phyloP scores from a whole-genome alignment of 2,113 vertebrate genomes.

The Lichenostomus cassidix region DNA sequence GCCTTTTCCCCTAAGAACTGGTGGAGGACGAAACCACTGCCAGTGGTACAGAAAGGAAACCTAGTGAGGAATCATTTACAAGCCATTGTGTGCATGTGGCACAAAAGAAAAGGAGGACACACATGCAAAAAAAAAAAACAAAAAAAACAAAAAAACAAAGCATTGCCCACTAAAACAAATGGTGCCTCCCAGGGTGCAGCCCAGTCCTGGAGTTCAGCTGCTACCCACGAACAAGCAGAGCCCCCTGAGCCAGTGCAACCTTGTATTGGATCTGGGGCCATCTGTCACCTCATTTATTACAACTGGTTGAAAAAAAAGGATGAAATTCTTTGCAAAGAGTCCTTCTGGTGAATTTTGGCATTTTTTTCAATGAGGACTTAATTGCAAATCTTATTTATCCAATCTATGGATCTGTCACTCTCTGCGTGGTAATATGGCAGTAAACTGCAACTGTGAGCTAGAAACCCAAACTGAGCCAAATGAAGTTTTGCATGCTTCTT shows the following conservation, averaged over 20 bases:
- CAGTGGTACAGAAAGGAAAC: not conserved
- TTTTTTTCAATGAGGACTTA: constrained; percentile 24
- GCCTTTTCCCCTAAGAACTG: constrained; percentile 8
- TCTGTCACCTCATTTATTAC: constrained; percentile 55
- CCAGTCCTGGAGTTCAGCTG: constrained; percentile 57
- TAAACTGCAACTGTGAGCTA: not conserved
- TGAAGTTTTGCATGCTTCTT: not conserved
- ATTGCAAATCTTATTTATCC: constrained; percentile 43
- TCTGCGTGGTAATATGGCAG: not conserved
- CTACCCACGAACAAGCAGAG: constrained; percentile 1
- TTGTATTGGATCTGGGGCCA: constrained; percentile 45
- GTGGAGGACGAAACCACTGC: not conserved
- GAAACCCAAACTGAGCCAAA: not conserved
- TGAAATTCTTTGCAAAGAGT: constrained; percentile 35
- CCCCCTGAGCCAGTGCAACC: constrained; percentile 35
- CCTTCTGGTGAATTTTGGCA: constrained; percentile 39
- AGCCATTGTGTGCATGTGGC: not conserved
- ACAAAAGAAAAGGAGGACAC: not conserved
- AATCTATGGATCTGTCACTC: not conserved
- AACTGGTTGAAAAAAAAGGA: not conserved
- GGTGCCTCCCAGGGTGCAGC: constrained; percentile 15
- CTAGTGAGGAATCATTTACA: not conserved
- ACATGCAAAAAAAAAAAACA: too few species aligned
- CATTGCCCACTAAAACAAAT: constrained; percentile 30
- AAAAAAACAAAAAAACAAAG: not conserved